Evolutionary conservation across 1,140 invertebrate genomes (phyloP), one percentile per base, ranked within the genome.

Genomic region (Sycophaga agraensis): DNA sequence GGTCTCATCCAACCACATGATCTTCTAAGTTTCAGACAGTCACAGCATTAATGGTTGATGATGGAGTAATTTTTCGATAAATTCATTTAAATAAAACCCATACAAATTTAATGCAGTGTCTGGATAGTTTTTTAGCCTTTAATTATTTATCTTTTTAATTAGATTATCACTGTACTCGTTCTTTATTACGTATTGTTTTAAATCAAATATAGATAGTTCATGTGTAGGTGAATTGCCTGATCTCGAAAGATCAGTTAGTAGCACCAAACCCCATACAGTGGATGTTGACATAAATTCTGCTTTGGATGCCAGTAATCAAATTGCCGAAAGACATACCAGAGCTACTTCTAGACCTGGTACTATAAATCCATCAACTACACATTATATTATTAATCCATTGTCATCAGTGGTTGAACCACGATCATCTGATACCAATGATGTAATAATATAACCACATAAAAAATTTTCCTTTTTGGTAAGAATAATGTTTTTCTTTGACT

Each of bases 171-270:
- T n/a, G n/a, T n/a, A n/a, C n/a, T n/a, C n/a, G n/a, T n/a, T n/a
- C n/a, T n/a, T n/a, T n/a, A n/a, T n/a, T n/a, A n/a, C n/a, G n/a
- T n/a, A n/a, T n/a, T n/a, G n/a, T 11, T 43, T 43, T 43, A 21
- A 21, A 19, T 43, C 21, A 43, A 6, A 16, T 16, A 16, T 43
- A 58, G 39, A 59, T 42, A 7, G 40, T 59, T 59, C 19, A 59
- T 69, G 31, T 35, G 24, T 17, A 81, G 78, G 76, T 42, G 77
- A 77, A 65, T 45, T 69, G 42, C 67, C 73, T 0, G 71, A 76
- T 43, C 46, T 75, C 14, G 75, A 80, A 34, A 66, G 63, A 56
- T 78, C 77, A 2, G 65, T 69, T n/a, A 77, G 73, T 63, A 79
- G 74, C 56, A 76, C 71, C 0, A 73, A 73, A 26, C 71, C 71